Base-by-base conservation (phyloP, 2,888 invertebrate species). In the Melitaea athalia region DNA sequence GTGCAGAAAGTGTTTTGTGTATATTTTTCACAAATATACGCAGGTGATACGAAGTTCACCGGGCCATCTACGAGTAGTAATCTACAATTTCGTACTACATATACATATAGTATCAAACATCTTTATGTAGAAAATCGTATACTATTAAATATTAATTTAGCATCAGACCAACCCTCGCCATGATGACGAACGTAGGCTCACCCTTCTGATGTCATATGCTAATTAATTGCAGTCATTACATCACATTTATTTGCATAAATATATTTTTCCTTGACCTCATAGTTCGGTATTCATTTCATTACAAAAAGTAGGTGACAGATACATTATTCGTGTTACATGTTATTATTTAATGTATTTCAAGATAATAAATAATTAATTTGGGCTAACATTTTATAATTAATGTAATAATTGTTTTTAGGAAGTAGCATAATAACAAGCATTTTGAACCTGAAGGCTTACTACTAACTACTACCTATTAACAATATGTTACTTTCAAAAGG, bases 171-270 rank as follows among this genome's bases (percentile, higher is more conserved):
- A 62, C 42, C 67, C 67, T 60, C 59, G 33, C 31, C 61, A 14
- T 64, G 24, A 67, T 70, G 70, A 70, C 59, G 52, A 62, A 62
- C n/a, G 62, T 62, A 59, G 64, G 70, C 70, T 61, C 49, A 62
- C 64, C 68, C 64, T 38, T 47, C 68, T 70, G 65, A 65, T 63
- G 70, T 68, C 68, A 68, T 50, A 47, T 62, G 47, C 64, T 68
- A 70, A 70, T 67, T 67, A 70, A 63, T 64, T 63, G 38, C 4
- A 42, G 24, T 17, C 42, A 33, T 42, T 31, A 50, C 24, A 38
- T 42, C 53, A 57, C 49, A 50, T 42, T 43, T 50, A 59, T 65
- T 59, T 10, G 50, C 31, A 43, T 52, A 65, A 59, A 43, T 6
- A 15, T 64, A 59, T 42, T 59, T 50, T 31, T 52, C 50, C 59